Evolutionary conservation across 2,888 invertebrate genomes (phyloP), one percentile per base, ranked within the genome.

Genomic region (Ceraclea dissimilis): DNA sequence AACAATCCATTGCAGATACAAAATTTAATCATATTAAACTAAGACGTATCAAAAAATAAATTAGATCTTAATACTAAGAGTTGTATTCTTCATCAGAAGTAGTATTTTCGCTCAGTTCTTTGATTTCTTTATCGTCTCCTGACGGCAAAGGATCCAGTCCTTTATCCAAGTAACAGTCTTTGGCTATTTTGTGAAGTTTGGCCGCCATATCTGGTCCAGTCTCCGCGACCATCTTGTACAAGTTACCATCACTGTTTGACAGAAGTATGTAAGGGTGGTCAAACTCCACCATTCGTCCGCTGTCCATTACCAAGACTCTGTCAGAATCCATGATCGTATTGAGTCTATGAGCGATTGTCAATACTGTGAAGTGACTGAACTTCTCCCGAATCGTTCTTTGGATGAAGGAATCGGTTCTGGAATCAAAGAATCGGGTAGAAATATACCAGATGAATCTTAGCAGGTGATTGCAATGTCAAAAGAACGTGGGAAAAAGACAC

Each of bases 301-400:
- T 80, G 66, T 92, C 89, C 84, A 95, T 86, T 1, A 94, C 93
- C 67, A 94, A 78, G 17, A 93, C 86, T 59, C 86, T 81, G 73
- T 93, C 91, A 0, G 90, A 91, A 71, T 95, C 94, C 86, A 95
- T 93, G 61, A 95, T 89, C 1, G 94, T 95, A 69, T 94, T 86
- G 22, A 96, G 77, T 44, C 95, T 81, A 73, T 95, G 94, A 2
- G 94, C 94, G 33, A 95, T 91, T 0, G 93, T 94, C 43, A 95
- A 72, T 8, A 95, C 93, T 0, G 93, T 93, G 70, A 92, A 93
- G 18, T 85, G 74, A 13, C 79, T 78, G 68, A 94, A 94, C 66
- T 88, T 87, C 43, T 77, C 78, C 55, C 92, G 78, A 56, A 94
- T 92, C 0, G 93, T 90, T 67, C 78, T 80, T 70, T 93, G 93